Percentiles rank a stretch among this genome's conserved stretches.
These are phyloP conservation scores for Sapajus apella DNA, from an alignment of 2,113 vertebrate species.

Conservation along the genomic window DNA sequence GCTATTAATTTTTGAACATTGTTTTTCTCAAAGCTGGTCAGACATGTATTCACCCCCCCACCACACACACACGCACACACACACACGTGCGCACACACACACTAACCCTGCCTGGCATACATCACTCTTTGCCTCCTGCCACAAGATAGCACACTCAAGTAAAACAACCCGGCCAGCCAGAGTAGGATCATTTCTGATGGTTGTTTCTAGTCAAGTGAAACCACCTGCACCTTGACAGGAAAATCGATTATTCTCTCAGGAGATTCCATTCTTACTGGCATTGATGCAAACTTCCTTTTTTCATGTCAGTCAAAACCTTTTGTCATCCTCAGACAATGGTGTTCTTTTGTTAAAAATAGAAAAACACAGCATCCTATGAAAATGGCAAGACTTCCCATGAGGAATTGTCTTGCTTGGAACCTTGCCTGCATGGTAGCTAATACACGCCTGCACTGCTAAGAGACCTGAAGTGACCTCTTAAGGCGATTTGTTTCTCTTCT, in stretches of 20 bases:
- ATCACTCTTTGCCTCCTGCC: not conserved
- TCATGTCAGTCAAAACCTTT: not conserved
- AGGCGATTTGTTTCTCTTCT: not conserved
- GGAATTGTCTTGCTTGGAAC: not conserved
- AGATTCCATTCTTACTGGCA: not conserved
- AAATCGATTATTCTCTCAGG: not conserved
- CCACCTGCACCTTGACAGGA: not conserved
- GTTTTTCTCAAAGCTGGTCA: not conserved
- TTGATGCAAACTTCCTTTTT: not conserved
- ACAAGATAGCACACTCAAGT: not conserved
- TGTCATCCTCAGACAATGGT: constrained; percentile 5
- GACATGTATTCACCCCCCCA: rapidly evolving
- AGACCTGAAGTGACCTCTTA: not conserved
- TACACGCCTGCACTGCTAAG: not conserved
- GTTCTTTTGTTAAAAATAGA: constrained; percentile 45
- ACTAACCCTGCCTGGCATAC: not conserved
- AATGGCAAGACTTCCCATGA: not conserved
- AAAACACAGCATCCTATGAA: constrained; percentile 24
- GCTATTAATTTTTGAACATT: not conserved
- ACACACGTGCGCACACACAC: not conserved
- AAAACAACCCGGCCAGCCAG: not conserved
- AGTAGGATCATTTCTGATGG: no score
- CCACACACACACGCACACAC: no score
- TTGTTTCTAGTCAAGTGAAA: not conserved
- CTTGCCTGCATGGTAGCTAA: not conserved